Base-by-base conservation (phyloP, 2,888 invertebrate genomes). In the Rhingia campestris region DNA sequence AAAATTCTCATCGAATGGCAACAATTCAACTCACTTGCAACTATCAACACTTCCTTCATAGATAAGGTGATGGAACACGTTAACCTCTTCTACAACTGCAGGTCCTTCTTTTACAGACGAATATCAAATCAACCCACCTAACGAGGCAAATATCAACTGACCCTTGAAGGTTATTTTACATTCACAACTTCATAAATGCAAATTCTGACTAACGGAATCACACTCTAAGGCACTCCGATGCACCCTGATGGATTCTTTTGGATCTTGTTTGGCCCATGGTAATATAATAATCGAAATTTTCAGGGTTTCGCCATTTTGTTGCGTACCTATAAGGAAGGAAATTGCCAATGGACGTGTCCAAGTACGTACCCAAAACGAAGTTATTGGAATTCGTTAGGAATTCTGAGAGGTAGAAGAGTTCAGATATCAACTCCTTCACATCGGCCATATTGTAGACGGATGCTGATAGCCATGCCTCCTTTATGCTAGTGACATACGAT, bases 371-470 rank as follows among this genome's bases (percentile, higher is more conserved):
- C 88, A 99, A 93, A 93, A 99, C 98, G 91, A 98, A 99, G 90
- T 97, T 96, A 92, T 99, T 99, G 0, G 96, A 95, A 92, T 99
- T 99, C 80, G 94, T 92, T 56, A 99, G 93, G 92, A 99, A 99
- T 91, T 99, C 99, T 0, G 99, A 98, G 85, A 99, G 93, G 90
- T 99, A 99, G 92, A 99, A 99, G 92, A 99, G 99, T 92, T 99
- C 99, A 7, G 99, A 99, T 89, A 99, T 99, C 37, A 99, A 93
- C 92, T 99, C 99, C 90, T 99, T 99, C 0, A 99, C 99, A 91
- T 99, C 99, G 1, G 99, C 99, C 99, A 99, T 99, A 90, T 99
- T 99, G 90, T 99, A 98, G 89, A 97, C 95, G 0, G 98, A 98
- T 0, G 99, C 99, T 0, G 98, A 99, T 47, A 96, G 93, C 99